phyloP scores from a whole-genome alignment of 2,888 invertebrate species.

The Eristalis pertinax region DNA sequence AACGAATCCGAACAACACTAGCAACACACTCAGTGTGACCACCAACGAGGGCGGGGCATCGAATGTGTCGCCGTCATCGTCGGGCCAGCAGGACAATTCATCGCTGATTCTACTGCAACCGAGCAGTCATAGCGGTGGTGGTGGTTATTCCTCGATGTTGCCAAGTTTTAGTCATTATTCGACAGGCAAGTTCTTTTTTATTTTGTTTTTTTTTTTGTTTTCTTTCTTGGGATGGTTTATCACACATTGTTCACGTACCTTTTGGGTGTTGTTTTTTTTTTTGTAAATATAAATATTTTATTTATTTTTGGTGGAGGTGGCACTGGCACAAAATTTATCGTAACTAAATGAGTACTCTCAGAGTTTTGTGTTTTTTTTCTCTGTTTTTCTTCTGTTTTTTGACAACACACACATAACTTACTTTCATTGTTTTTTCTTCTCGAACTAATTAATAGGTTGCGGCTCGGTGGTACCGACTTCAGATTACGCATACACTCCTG shows the following conservation, averaged over 20 bases:
- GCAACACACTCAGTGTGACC: conserved; percentile 65
- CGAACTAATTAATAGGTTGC: conserved; percentile 82
- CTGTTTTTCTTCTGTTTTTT: not conserved
- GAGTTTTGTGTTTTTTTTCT: no score
- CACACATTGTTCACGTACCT: conserved; percentile 10
- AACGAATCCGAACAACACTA: conserved; percentile 67
- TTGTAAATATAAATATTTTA: no score
- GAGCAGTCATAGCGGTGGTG: conserved; percentile 75
- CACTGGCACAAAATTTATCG: conserved; percentile 18
- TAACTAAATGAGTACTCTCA: not conserved
- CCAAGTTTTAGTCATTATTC: conserved; percentile 87
- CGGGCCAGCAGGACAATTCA: conserved; percentile 76
- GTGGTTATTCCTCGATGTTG: conserved; percentile 84
- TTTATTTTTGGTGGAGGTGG: conserved; percentile 50
- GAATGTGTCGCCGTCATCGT: conserved; percentile 70
- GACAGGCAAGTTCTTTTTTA: conserved; percentile 83
- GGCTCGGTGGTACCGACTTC: conserved; percentile 84
- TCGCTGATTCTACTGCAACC: conserved; percentile 84
- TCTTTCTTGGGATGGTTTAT: not conserved
- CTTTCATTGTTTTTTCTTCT: not conserved
- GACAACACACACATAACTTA: not conserved
- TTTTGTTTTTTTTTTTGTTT: conserved; percentile 21
- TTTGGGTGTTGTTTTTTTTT: not conserved
- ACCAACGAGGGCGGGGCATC: conserved; percentile 64
- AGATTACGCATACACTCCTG: conserved; percentile 88